These are phyloP conservation scores for Lycaon pictus DNA, from an alignment of 2,113 vertebrate genomes.

Conservation along the genomic window DNA sequence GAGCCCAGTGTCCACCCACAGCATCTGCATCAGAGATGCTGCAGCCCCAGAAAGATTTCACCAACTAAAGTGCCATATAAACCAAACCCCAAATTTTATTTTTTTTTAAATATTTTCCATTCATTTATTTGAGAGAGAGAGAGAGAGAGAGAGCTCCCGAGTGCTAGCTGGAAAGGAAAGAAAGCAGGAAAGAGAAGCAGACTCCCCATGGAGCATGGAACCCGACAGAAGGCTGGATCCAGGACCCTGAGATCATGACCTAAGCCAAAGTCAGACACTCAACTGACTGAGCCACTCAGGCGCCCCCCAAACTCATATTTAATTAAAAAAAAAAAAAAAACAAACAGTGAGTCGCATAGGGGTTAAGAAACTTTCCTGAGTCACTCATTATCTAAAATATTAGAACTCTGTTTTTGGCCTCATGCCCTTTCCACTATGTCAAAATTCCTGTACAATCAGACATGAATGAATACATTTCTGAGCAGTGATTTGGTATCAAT, in stretches of 20 bases:
- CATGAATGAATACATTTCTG: slow-evolving; percentile 24
- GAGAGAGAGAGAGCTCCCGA: too few relatives aligned
- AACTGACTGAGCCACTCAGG: neutral
- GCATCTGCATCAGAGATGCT: neutral
- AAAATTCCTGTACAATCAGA: slow-evolving; percentile 34
- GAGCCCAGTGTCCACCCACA: neutral
- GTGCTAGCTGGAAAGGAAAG: neutral
- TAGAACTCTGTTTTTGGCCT: neutral
- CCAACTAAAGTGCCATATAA: neutral
- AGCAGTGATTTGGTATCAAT: neutral
- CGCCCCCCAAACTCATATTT: neutral
- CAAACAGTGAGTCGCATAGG: neutral
- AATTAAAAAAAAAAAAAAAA: neutral
- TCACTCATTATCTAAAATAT: neutral
- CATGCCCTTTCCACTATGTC: neutral
- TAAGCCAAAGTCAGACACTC: neutral
- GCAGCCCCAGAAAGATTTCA: neutral
- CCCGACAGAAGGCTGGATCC: neutral
- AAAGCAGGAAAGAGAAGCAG: neutral
- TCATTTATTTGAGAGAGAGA: neutral
- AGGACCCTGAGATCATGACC: neutral
- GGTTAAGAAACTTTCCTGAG: neutral
- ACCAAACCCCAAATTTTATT: neutral
- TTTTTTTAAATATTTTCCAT: neutral
- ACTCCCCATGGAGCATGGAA: fast-evolving